Percentiles rank a stretch among this genome's conserved stretches.
These are phyloP conservation scores for Helleia helle DNA, from an alignment of 2,888 invertebrate species.

Conservation along the genomic window DNA sequence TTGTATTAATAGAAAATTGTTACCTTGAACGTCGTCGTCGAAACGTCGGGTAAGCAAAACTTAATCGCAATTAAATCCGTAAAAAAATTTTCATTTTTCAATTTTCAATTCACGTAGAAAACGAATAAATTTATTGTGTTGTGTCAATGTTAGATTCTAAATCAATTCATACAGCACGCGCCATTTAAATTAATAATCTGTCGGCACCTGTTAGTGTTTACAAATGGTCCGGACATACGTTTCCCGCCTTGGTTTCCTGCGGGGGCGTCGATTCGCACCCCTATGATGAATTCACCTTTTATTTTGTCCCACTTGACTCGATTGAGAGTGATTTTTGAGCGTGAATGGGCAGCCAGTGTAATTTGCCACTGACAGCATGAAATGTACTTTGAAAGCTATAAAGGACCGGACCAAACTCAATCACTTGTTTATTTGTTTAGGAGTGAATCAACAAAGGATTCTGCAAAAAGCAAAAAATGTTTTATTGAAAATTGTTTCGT, in stretches of 20 bases:
- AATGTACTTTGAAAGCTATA: slow-evolving; percentile 66
- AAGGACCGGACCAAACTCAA: slow-evolving; percentile 62
- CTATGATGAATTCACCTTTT: slow-evolving; percentile 67
- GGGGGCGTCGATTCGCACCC: slow-evolving; percentile 53
- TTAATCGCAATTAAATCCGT: too few relatives aligned
- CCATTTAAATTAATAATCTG: slow-evolving; percentile 66
- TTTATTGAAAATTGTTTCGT: too few relatives aligned
- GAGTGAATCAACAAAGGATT: slow-evolving; percentile 21
- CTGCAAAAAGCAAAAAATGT: slow-evolving; percentile 14
- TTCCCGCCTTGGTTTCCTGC: slow-evolving; percentile 58
- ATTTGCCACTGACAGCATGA: slow-evolving; percentile 66
- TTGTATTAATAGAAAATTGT: too few relatives aligned
- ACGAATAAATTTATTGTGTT: not conserved
- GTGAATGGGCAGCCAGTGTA: slow-evolving; percentile 66
- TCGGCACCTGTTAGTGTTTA: slow-evolving; percentile 64
- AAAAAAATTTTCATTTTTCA: too few relatives aligned
- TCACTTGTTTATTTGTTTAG: slow-evolving; percentile 37
- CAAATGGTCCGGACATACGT: slow-evolving; percentile 69
- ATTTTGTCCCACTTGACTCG: slow-evolving; percentile 69
- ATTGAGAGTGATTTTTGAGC: slow-evolving; percentile 71
- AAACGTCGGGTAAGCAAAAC: too few relatives aligned
- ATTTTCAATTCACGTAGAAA: too few relatives aligned
- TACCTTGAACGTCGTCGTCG: too few relatives aligned
- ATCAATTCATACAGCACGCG: slow-evolving; percentile 18
- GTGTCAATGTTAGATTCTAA: too few relatives aligned